Percentiles rank a stretch among this genome's conserved stretches.
Evolutionary conservation across 2,797 vertebrate genomes (phyloP).

Genomic region (Eutrigla gurnardus): DNA sequence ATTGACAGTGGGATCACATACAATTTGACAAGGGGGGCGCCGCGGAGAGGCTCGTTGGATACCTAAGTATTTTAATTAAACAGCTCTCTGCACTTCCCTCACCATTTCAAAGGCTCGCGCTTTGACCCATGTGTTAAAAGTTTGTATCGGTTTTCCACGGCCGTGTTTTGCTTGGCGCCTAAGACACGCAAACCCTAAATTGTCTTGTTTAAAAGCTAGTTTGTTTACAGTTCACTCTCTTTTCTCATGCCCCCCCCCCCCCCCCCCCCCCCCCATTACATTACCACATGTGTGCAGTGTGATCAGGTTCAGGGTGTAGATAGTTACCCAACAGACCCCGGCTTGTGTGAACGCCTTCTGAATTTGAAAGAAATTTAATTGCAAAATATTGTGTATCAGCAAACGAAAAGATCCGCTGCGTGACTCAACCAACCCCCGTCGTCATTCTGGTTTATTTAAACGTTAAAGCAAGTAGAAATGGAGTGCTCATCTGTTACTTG

Average conservation of each 20-base stretch:
- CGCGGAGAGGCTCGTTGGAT: constrained; percentile 75
- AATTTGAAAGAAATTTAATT: constrained; percentile 14
- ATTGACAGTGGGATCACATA: constrained; percentile 82
- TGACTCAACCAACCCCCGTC: not conserved
- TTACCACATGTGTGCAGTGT: constrained; percentile 77
- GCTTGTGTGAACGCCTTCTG: constrained; percentile 56
- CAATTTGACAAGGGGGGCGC: constrained; percentile 80
- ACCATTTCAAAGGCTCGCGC: constrained; percentile 81
- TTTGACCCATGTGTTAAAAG: constrained; percentile 87
- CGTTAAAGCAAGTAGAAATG: constrained; percentile 72
- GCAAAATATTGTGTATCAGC: constrained; percentile 17
- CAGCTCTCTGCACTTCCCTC: constrained; percentile 75
- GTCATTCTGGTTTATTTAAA: constrained; percentile 72
- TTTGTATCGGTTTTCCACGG: constrained; percentile 86
- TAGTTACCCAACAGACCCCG: constrained; percentile 43
- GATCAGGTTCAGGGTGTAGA: constrained; percentile 71
- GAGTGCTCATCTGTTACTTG: constrained; percentile 69
- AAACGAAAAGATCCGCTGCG: constrained; percentile 33
- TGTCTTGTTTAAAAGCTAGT: constrained; percentile 88
- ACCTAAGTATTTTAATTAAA: constrained; percentile 87
- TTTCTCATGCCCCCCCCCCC: constrained; percentile 44
- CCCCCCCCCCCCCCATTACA: constrained; percentile 29
- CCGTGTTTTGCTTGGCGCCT: constrained; percentile 87
- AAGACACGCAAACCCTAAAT: constrained; percentile 79
- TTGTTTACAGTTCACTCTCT: constrained; percentile 85